Evolutionary conservation across 2,113 vertebrate genomes (phyloP), one percentile per base, ranked within the genome.

Genomic region (Psittacus erithacus): DNA sequence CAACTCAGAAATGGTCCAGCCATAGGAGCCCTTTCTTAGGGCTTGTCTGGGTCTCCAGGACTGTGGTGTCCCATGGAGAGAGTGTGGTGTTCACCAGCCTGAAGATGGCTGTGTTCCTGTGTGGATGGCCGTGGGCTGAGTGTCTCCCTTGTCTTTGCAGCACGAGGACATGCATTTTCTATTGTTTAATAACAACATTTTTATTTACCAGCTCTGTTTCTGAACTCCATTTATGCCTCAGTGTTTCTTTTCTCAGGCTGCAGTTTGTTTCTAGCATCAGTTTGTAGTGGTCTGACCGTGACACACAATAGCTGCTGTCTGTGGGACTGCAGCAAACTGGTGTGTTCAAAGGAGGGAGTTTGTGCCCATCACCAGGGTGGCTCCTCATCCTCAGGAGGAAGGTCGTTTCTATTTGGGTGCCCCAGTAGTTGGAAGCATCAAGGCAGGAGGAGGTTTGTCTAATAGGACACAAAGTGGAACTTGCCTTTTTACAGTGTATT

Each of bases 51-150:
- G 14, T 35, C 38, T 38, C 39, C n/a, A n/a, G 70, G 47, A 13
- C 44, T 2, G 1, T 13, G 7, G 15, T 63, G 57, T 39, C 28
- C 57, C 2, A 0, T 19, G 59, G 31, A 5, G 25, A 1, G 5
- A 52, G 44, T 3, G 0, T 52, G 71, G 57, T 24, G 53, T 44
- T 82, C 59, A 6, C 50, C 11, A 59, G 50, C 35, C 46, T 74
- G 73, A 6, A 35, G 49, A 3, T 59, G 29, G 20, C 38, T 38
- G 43, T 47, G 5, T 27, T 47, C 31, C n/a, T 52, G 17, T 33
- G 28, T 10, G 5, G 11, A 2, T 44, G 50, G 10, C 57, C 50
- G 6, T 1, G 1, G n/a, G 33, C 35, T 38, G 24, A 28, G 25
- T 7, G 19, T 43, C 38, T 67, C n/a, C 65, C 49, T 22, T 77